These are phyloP conservation scores for Stichodactyla mertensii DNA, from an alignment of 64 coral and sea anemone species.

Conservation along the genomic window DNA sequence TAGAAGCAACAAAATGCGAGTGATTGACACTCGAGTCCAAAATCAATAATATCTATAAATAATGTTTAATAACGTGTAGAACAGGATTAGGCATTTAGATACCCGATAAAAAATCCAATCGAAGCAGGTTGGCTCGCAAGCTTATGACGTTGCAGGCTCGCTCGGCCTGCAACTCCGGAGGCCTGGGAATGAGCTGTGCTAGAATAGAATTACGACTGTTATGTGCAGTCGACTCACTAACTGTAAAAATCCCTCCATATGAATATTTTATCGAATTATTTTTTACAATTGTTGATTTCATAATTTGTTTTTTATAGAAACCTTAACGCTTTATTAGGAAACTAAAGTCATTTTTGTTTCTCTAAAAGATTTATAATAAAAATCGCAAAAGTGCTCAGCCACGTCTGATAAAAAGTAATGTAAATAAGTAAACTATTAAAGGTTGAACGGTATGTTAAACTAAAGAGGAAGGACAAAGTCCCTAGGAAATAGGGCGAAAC, in stretches of 20 bases:
- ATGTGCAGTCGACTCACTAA: not conserved
- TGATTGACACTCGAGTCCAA: not conserved
- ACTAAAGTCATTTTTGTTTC: not conserved
- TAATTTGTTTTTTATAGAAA: not conserved
- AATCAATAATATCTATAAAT: not conserved
- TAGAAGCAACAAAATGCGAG: not conserved
- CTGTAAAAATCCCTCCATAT: not conserved
- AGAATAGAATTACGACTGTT: no score
- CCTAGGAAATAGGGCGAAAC: no score
- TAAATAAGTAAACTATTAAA: not conserved
- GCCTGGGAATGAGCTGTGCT: no score
- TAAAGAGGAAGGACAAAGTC: no score
- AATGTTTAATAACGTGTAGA: no score
- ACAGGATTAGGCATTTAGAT: no score
- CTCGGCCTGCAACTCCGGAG: no score
- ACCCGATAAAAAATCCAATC: not conserved
- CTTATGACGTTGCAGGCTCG: not conserved
- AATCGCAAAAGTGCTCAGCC: not conserved
- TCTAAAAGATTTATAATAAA: not conserved
- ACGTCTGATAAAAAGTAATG: not conserved
- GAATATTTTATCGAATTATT: not conserved
- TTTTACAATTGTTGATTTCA: not conserved
- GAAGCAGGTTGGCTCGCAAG: not conserved
- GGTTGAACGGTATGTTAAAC: no score
- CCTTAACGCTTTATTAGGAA: not conserved